Conservation (phyloP, 1,140 invertebrate genomes). For the Zelostemma sp. region DNA sequence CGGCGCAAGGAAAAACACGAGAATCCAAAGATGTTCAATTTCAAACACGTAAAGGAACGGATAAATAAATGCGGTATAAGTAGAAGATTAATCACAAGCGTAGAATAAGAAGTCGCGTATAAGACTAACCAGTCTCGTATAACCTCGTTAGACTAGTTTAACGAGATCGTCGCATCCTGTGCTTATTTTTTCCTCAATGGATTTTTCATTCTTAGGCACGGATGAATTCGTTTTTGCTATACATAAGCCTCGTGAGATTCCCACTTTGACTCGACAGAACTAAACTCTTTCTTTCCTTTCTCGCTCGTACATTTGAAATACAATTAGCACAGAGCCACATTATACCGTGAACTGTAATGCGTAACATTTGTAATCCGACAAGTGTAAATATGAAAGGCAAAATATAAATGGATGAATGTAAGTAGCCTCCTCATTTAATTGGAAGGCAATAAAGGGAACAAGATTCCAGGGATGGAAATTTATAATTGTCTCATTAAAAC, state of each 20-base stretch:
- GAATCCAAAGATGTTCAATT: conserved; percentile 27
- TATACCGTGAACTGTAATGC: neutral
- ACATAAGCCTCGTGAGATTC: conserved; percentile 14
- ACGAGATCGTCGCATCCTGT: conserved; percentile 38
- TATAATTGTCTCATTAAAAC: too few species aligned
- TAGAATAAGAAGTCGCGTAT: conserved; percentile 21
- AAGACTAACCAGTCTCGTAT: conserved; percentile 21
- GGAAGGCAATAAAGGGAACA: too few species aligned
- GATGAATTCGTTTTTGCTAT: neutral
- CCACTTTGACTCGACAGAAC: conserved; percentile 22
- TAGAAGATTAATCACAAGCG: conserved; percentile 42
- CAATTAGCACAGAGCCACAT: neutral
- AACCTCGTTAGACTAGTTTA: conserved; percentile 50
- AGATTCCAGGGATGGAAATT: too few species aligned
- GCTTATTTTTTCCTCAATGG: conserved; percentile 19
- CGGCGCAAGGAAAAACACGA: conserved; percentile 2
- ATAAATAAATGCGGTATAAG: conserved; percentile 34
- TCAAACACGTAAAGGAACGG: conserved; percentile 38
- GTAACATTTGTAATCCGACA: too few species aligned
- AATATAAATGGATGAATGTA: too few species aligned
- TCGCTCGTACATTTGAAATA: neutral
- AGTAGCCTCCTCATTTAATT: too few species aligned
- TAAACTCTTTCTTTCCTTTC: conserved; percentile 9
- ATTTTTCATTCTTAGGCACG: conserved; percentile 5
- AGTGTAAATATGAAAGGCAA: too few species aligned